These are phyloP conservation scores for Pharmacophagus antenor DNA, from an alignment of 2,888 invertebrate genomes.

Conservation along the genomic window DNA sequence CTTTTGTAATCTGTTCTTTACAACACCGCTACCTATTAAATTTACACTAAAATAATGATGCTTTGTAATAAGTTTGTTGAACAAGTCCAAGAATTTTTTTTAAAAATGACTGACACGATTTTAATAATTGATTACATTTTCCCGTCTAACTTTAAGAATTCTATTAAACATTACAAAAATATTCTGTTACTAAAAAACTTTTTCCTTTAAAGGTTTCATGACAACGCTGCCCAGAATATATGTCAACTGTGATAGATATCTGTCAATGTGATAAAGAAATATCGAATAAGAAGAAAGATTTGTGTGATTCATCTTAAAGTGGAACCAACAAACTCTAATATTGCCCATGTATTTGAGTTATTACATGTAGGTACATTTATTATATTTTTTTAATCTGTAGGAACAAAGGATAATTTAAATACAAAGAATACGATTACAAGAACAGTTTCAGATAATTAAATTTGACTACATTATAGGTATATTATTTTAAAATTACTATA, in stretches of 20 bases:
- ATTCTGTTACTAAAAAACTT: neutral
- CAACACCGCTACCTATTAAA: neutral
- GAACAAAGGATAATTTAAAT: slow-evolving; percentile 10
- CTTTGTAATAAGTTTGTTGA: too few species aligned
- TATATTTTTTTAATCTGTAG: neutral
- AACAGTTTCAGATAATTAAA: neutral
- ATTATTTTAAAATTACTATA: neutral
- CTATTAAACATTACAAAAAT: neutral
- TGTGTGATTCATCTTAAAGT: neutral
- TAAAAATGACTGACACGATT: too few species aligned
- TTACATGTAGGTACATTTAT: slow-evolving; percentile 20
- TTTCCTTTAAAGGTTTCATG: neutral
- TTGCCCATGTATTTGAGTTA: slow-evolving; percentile 13
- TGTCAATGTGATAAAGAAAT: slow-evolving; percentile 14
- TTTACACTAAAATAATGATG: too few species aligned
- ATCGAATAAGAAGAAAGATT: neutral
- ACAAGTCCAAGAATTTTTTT: too few species aligned
- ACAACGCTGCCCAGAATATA: neutral
- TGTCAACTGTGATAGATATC: slow-evolving; percentile 3
- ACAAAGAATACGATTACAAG: slow-evolving; percentile 11
- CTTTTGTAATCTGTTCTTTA: neutral
- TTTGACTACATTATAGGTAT: too few species aligned
- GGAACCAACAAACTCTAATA: neutral
- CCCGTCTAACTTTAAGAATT: neutral
- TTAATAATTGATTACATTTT: neutral